Evolutionary conservation across 2,888 invertebrate genomes (phyloP), one percentile per base, ranked within the genome.

Genomic region (Caenorhabditis parvicauda): DNA sequence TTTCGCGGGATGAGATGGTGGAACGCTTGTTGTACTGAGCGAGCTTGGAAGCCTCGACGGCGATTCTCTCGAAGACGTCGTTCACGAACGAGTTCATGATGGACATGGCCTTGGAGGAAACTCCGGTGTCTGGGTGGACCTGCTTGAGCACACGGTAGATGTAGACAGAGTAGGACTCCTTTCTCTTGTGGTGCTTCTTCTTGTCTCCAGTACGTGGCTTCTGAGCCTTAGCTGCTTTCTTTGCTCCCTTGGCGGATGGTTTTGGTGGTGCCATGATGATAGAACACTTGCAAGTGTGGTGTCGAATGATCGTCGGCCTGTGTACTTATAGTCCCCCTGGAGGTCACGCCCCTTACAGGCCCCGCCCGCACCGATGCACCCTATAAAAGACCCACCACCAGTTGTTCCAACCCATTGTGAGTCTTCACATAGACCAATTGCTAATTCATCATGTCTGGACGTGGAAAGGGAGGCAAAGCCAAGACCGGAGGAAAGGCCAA

Each of bases 71-170:
- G 75, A 90, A 84, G 74, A 88, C 87, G 70, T 90, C 89, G 69
- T 87, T 88, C 0, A 89, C 87, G 63, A 89, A 89, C 72, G 87
- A 87, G 70, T 88, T 88, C 88, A 89, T 88, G 66, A 89, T 88
- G n/a, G 85, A 81, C 87, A 88, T 89, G 0, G 88, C 87, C 70
- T 88, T 88, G 22, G 85, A 86, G 0, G 88, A 88, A 49, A 89
- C 87, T 0, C 88, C 87, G 35, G 87, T 84, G 79, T 88, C 87
- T 0, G 87, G 86, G 65, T 87, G 86, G 7, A 76, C 76, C 53
- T 61, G 85, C 70, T 86, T 85, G 59, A 88, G 74, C 3, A 88
- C 81, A 69, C 87, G 88, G 83, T 86, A 88, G 12, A 88, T 83
- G 79, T 84, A 85, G 59, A 83, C 82, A 1, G 82, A 81, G 70